phyloP scores from a whole-genome alignment of 1,140 invertebrate genomes.

The Vollenhovia emeryi region DNA sequence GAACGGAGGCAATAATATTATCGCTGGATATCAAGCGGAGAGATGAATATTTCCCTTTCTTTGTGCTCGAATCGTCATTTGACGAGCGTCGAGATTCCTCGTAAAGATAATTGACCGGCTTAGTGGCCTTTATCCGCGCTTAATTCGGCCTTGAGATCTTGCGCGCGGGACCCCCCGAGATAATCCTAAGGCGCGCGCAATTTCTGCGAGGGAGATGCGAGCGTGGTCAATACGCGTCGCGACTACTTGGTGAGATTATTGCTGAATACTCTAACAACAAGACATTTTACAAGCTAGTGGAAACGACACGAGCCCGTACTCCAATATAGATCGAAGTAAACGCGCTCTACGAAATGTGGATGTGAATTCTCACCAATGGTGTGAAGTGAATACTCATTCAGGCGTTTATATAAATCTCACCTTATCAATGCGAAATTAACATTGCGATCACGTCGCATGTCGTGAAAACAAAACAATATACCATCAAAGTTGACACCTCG shows the following conservation, averaged over 20 bases:
- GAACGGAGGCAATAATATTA: conserved; percentile 41
- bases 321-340: neutral
- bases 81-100: conserved; percentile 10
- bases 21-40: conserved; percentile 27
- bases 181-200: neutral
- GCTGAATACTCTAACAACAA: neutral
- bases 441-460: too few relatives aligned
- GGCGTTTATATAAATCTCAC: too few relatives aligned
- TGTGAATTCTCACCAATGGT: too few relatives aligned
- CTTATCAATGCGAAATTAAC: too few relatives aligned
- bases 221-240: neutral
- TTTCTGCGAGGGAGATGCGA: neutral
- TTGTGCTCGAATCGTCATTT: conserved; percentile 15
- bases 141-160: conserved; percentile 5
- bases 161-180: neutral
- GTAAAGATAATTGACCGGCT: conserved; percentile 37
- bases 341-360: too few relatives aligned
- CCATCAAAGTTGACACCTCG: too few relatives aligned
- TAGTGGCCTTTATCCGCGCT: conserved; percentile 20
- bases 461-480: too few relatives aligned
- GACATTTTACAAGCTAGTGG: neutral
- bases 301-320: neutral
- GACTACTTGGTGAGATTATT: conserved; percentile 4
- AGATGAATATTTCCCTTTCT: conserved; percentile 28
- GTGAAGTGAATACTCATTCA: too few relatives aligned